Evolutionary conservation across 2,888 invertebrate genomes (phyloP), one percentile per base, ranked within the genome.

Genomic region (Drosophila macrospina): DNA sequence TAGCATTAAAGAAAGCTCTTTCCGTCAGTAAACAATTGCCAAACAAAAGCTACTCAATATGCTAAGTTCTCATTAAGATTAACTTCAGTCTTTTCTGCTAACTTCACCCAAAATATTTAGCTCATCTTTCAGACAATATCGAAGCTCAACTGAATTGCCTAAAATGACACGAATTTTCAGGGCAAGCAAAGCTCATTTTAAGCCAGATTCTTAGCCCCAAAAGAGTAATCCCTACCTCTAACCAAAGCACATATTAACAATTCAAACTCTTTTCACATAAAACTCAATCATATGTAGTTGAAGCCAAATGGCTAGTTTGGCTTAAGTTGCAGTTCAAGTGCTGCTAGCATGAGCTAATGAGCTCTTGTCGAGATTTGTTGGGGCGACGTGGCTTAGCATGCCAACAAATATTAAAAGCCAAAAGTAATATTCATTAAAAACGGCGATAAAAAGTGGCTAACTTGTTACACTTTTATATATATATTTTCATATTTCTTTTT

Each of bases 381-480:
- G 39, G 47, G 10, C 34, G 41, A 30, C 52, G 45, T 54, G 20
- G 20, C 45, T 52, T 37, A 50, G 57, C 65, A 52, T 37, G 63
- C 68, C 69, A 60, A 69, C 55, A 69, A 76, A 82, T 83, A 86
- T 87, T 72, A 80, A 80, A 78, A 82, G 78, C 76, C 72, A 66
- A 87, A 84, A 74, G 80, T 67, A 85, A 87, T 85, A 87, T 87
- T 85, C 86, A 87, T 88, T 88, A 85, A 88, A 83, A 87, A 65
- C 42, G 48, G 63, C 67, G 44, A 83, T 85, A 80, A 87, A 87
- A 74, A 68, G 75, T 64, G 65, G 67, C 67, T 62, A 69, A 70
- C 71, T 70, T 80, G 70, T 37, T 28, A 36, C 37, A 7, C 28
- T 28, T 7, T 28, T 48, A 47, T 34, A 13, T 39, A 2, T 20